Conservation (phyloP, 30 jellyfish, hydroid and myxozoan genomes). For the Sanderia malayensis region DNA sequence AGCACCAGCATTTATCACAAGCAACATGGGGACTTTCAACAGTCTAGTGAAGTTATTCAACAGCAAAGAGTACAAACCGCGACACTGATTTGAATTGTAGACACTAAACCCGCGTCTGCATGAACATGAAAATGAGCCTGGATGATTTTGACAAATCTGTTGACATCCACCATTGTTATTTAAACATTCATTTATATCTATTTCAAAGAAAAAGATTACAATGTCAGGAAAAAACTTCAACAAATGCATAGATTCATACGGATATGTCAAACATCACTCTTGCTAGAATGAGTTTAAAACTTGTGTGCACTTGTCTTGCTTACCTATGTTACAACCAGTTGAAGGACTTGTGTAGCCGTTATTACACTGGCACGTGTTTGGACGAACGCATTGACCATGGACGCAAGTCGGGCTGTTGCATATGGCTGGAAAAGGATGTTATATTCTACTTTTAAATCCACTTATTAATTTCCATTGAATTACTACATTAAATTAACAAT, state of each 20-base stretch:
- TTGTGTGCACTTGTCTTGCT: too few relatives aligned
- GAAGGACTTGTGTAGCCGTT: not conserved
- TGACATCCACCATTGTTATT: constrained; percentile 64
- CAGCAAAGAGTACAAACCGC: constrained; percentile 3
- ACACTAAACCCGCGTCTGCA: constrained; percentile 56
- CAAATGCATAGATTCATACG: too few relatives aligned
- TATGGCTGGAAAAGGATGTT: not conserved
- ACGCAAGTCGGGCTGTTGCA: constrained; percentile 2
- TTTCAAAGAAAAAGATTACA: too few relatives aligned
- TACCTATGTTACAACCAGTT: not conserved
- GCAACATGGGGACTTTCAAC: too few relatives aligned
- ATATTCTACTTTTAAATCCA: too few relatives aligned
- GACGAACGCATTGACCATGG: not conserved
- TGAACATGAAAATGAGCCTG: constrained; percentile 49
- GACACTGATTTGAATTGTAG: constrained; percentile 9
- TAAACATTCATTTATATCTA: constrained; percentile 56
- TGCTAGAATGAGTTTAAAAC: too few relatives aligned
- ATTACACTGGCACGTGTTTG: not conserved
- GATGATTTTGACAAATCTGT: constrained; percentile 37
- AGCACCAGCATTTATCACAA: too few relatives aligned
- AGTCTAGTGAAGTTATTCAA: too few relatives aligned
- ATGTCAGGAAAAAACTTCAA: too few relatives aligned
- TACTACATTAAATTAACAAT: too few relatives aligned
- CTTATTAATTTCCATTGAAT: too few relatives aligned
- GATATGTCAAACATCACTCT: too few relatives aligned